Evolutionary conservation across 1,140 invertebrate genomes (phyloP).

Genomic region (Zaprionus taronus): DNA sequence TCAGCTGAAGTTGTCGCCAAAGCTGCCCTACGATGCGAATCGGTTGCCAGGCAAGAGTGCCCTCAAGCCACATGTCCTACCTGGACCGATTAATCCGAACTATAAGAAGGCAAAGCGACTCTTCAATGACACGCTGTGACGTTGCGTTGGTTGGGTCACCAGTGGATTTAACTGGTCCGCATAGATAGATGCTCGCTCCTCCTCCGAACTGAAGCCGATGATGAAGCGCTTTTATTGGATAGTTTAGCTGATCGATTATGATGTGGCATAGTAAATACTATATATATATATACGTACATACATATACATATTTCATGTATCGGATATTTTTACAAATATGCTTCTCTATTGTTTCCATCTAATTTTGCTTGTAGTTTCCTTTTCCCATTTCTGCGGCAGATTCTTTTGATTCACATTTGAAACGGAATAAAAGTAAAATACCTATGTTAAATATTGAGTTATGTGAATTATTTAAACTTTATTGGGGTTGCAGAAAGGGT

Average conservation of each 20-base stretch:
- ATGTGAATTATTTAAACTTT: not conserved
- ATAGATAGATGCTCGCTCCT: not conserved
- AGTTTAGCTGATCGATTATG: constrained; percentile 18
- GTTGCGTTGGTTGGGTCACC: constrained; percentile 39
- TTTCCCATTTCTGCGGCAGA: constrained; percentile 20
- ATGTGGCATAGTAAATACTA: constrained; percentile 36
- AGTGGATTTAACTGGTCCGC: constrained; percentile 20
- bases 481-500: not conserved
- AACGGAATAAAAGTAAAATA: constrained; percentile 50
- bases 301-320: constrained; percentile 18
- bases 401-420: constrained; percentile 27
- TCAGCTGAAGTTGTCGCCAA: constrained; percentile 88
- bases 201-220: constrained; percentile 3
- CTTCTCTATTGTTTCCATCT: constrained; percentile 30
- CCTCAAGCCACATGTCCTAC: constrained; percentile 88
- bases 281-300: constrained; percentile 13
- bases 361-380: constrained; percentile 35
- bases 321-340: constrained; percentile 47
- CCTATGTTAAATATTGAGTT: not conserved
- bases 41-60: constrained; percentile 88
- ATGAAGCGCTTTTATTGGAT: constrained; percentile 2
- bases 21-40: constrained; percentile 89
- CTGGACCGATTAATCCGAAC: constrained; percentile 91
- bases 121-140: constrained; percentile 81
- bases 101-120: constrained; percentile 86